Evolutionary conservation across 2,888 invertebrate species (phyloP), one percentile per base, ranked within the genome.

Genomic region (Branchellion lobata): DNA sequence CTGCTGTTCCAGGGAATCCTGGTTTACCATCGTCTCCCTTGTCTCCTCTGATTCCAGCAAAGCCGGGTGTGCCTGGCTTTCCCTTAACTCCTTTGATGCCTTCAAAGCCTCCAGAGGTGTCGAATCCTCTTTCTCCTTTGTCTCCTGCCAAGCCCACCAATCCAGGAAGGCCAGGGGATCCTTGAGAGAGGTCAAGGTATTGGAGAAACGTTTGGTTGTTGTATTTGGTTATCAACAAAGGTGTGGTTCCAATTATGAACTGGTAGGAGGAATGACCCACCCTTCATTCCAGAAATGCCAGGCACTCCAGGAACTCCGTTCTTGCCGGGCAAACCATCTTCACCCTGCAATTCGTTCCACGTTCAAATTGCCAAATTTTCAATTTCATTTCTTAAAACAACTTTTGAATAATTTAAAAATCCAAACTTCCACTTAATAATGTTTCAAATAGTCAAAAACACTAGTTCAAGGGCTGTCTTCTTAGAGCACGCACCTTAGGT

Each of bases 41-140:
- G 53, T 88, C 88, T 84, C 90, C 90, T 84, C 92, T 92, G 86
- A 94, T 93, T 82, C 95, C 95, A 94, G 95, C 90, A 69, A 81
- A 81, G 40, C 61, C 61, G 3, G 61, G 61, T 3, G 3, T 24
- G 5, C 61, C 61, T 57, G 61, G n/a, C 24, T 18, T 8, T 57
- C 61, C 61, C 21, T 57, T 57, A 3, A n/a, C 61, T 18, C 61
- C 61, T 18, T 57, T n/a, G 24, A n/a, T 8, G 5, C 61, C 61
- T 57, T 8, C 14, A 57, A 57, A 57, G 21, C 61, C 24, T 57
- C 21, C 61, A n/a, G 3, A 57, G 3, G 3, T 24, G 61, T 57
- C 61, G 24, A 24, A 5, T 57, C 61, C 61, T 57, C n/a, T 18
- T 3, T 57, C n/a, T 57, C 61, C 61, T n/a, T 57, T 57, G 21